These are phyloP conservation scores for Conus ventricosus DNA, from an alignment of 1,140 invertebrate species.

Conservation along the genomic window DNA sequence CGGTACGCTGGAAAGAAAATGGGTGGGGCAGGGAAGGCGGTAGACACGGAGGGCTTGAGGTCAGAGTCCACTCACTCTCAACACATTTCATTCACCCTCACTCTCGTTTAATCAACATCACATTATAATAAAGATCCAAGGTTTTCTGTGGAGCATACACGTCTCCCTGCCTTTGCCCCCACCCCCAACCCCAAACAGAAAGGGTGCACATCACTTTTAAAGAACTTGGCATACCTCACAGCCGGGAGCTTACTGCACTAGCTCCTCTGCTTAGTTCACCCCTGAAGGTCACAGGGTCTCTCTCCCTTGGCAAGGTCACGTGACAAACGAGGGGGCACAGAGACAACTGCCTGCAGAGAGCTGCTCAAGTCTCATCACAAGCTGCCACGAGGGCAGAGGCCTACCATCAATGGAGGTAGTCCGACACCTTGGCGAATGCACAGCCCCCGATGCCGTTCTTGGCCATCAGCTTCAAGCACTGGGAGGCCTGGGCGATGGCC, in stretches of 20 bases:
- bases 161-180: neutral
- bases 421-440: slow-evolving; percentile 86
- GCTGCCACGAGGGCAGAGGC: slow-evolving; percentile 17
- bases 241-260: neutral
- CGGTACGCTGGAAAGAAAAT: neutral
- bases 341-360: slow-evolving; percentile 11
- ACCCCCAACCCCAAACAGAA: neutral
- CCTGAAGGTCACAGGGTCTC: neutral
- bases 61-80: neutral
- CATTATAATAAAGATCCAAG: neutral
- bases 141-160: neutral
- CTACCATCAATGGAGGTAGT: slow-evolving; percentile 70
- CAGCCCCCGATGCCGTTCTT: slow-evolving; percentile 91
- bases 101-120: neutral
- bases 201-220: neutral
- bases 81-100: neutral
- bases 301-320: neutral
- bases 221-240: neutral
- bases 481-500: slow-evolving; percentile 90
- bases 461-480: slow-evolving; percentile 92
- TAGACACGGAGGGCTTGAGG: no score
- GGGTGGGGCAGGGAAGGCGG: no score
- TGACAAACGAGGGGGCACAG: no score
- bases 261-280: neutral
- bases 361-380: slow-evolving; percentile 13